phyloP scores from a whole-genome alignment of 2,113 vertebrate genomes.

The Gavia stellata region DNA sequence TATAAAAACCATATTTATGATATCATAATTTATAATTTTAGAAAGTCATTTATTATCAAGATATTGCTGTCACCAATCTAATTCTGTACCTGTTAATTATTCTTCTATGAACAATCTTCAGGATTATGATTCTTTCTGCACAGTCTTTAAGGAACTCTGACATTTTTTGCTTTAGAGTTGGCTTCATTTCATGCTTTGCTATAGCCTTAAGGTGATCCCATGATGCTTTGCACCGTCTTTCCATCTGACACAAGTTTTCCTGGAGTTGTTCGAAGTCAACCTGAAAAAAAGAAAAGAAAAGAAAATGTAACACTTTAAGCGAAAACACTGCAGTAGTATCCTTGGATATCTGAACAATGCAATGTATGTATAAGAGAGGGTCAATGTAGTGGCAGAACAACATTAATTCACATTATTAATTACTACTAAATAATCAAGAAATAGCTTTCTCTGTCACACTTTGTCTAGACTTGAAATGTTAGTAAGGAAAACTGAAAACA shows the following conservation, averaged over 20 bases:
- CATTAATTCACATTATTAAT: not conserved
- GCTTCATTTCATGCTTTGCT: slow-evolving; percentile 95
- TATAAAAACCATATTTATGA: not conserved
- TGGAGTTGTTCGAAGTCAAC: slow-evolving; percentile 98
- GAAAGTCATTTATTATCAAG: not conserved
- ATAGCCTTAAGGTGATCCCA: slow-evolving; percentile 99
- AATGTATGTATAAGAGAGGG: not conserved
- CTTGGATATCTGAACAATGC: not conserved
- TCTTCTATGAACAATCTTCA: slow-evolving; percentile 93
- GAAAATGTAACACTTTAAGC: not conserved
- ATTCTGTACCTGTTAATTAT: slow-evolving; percentile 90
- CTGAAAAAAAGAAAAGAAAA: slow-evolving; percentile 69
- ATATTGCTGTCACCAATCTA: not conserved
- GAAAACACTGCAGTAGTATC: not conserved
- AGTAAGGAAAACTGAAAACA: slow-evolving; percentile 4
- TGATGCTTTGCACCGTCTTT: slow-evolving; percentile 93
- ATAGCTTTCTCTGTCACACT: not conserved
- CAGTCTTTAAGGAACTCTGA: slow-evolving; percentile 96
- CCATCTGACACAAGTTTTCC: slow-evolving; percentile 94
- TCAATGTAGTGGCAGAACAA: not conserved
- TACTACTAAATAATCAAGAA: not conserved
- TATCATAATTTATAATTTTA: not conserved
- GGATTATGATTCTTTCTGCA: slow-evolving; percentile 94
- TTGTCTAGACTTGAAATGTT: not conserved
- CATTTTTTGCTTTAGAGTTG: slow-evolving; percentile 91